A percentile compares a stretch with the other conserved stretches of the same genome.
Conservation (phyloP, 2,888 invertebrate species). For the Ligdia adustata region DNA sequence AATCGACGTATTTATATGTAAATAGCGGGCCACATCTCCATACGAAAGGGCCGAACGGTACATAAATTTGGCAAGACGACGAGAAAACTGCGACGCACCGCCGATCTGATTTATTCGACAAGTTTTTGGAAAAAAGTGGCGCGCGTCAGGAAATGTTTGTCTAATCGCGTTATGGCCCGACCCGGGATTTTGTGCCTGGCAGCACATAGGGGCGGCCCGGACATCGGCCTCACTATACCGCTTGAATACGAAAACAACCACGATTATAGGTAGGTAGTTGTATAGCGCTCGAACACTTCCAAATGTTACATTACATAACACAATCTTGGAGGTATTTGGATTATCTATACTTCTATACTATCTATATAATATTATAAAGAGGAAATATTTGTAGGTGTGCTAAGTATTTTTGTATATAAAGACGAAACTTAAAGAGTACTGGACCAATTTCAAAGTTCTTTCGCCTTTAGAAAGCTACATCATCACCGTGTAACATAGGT, state of each 20-base stretch:
- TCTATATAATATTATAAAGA: no score
- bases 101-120: conserved; percentile 81
- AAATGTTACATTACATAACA: neutral
- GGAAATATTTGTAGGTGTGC: no score
- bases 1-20: conserved; percentile 85
- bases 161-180: conserved; percentile 80
- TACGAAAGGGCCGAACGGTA: conserved; percentile 84
- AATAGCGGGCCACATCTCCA: conserved; percentile 83
- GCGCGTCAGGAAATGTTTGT: conserved; percentile 82
- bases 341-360: no score
- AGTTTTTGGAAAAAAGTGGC: conserved; percentile 79
- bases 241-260: conserved; percentile 29
- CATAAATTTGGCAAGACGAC: conserved; percentile 83
- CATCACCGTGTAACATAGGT: no score
- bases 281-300: neutral
- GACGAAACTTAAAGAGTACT: no score
- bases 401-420: no score
- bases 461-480: no score
- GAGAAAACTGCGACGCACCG: conserved; percentile 82
- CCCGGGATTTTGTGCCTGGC: conserved; percentile 69
- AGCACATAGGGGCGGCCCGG: conserved; percentile 57
- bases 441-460: no score
- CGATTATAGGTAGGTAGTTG: conserved; percentile 11
- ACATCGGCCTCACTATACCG: conserved; percentile 36
- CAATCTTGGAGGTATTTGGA: no score